These are phyloP conservation scores for Octonoba sinensis DNA, from an alignment of 2,888 invertebrate species.

Conservation along the genomic window DNA sequence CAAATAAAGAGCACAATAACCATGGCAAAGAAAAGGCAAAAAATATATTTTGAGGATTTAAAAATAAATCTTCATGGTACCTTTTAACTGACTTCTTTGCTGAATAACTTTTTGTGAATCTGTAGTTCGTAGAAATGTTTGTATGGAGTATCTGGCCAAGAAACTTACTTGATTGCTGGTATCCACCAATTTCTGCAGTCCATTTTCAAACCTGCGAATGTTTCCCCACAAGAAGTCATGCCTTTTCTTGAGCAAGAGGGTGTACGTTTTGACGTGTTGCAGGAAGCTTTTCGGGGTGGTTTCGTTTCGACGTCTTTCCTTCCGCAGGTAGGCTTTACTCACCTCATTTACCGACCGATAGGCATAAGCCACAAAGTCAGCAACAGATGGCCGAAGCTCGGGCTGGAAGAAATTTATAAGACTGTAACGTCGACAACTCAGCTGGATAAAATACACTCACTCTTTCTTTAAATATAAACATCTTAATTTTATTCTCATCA, in stretches of 20 bases:
- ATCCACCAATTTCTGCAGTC: slow-evolving; percentile 85
- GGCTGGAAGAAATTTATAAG: slow-evolving; percentile 73
- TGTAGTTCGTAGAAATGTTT: too few species aligned
- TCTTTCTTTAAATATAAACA: too few species aligned
- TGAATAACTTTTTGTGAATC: too few species aligned
- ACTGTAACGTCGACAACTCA: too few species aligned
- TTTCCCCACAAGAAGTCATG: slow-evolving; percentile 87
- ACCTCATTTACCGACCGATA: slow-evolving; percentile 93
- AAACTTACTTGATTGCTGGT: slow-evolving; percentile 50
- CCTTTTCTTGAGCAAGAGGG: slow-evolving; percentile 87
- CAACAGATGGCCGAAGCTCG: slow-evolving; percentile 84
- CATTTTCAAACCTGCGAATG: slow-evolving; percentile 90
- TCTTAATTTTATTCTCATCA: too few species aligned
- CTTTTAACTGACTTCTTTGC: too few species aligned
- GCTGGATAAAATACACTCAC: too few species aligned
- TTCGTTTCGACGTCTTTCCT: slow-evolving; percentile 94
- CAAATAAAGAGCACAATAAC: too few species aligned
- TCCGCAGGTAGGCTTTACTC: slow-evolving; percentile 87
- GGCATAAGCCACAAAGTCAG: slow-evolving; percentile 94
- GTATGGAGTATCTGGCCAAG: too few species aligned
- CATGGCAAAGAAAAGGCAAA: too few species aligned
- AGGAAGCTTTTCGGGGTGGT: slow-evolving; percentile 97
- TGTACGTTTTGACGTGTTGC: slow-evolving; percentile 93
- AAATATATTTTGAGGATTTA: too few species aligned
- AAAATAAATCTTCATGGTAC: too few species aligned